Conservation (phyloP, 2,888 invertebrate genomes). For the Mantis religiosa region DNA sequence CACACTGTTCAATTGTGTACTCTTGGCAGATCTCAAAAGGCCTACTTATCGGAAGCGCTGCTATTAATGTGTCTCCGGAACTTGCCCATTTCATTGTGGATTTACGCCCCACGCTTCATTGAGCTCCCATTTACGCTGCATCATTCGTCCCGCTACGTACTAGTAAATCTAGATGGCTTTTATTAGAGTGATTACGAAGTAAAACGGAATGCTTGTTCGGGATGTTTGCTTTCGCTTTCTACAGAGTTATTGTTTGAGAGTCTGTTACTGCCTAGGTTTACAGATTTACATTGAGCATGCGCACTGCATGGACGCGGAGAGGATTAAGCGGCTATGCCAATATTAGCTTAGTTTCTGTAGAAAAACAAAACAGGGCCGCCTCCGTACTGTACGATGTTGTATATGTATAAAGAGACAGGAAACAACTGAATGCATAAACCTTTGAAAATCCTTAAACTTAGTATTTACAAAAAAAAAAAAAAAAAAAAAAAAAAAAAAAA, state of each 20-base stretch:
- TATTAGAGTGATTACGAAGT: background rate
- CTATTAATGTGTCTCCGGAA: too few species aligned
- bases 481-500: too few species aligned
- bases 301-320: background rate
- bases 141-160: background rate
- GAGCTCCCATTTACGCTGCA: background rate
- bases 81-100: background rate
- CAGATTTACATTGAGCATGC: background rate
- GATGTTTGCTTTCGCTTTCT: background rate
- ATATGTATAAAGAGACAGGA: too few species aligned
- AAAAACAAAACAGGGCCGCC: background rate
- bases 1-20: too few species aligned
- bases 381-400: background rate
- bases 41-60: too few species aligned
- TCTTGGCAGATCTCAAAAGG: too few species aligned
- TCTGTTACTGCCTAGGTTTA: background rate
- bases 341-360: background rate
- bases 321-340: background rate
- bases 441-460: too few species aligned
- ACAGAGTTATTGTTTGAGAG: background rate
- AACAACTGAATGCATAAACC: too few species aligned
- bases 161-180: background rate
- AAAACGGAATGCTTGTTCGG: background rate
- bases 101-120: background rate
- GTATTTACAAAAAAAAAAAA: too few species aligned